phyloP scores from a whole-genome alignment of 2,797 vertebrate genomes.

The Falco berigora region DNA sequence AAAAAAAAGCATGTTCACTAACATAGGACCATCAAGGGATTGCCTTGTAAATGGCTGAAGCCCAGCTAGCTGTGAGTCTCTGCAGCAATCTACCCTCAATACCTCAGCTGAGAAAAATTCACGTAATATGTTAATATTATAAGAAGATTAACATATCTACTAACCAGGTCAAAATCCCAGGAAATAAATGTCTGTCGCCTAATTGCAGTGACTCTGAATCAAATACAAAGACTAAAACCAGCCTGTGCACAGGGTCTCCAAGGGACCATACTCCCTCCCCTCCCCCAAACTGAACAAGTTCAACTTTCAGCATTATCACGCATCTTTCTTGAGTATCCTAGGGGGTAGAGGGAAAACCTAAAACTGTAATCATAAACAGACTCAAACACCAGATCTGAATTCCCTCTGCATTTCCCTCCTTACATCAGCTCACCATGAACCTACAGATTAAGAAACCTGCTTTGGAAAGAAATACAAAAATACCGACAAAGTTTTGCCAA shows the following conservation, averaged over 20 bases:
- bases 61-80: neutral
- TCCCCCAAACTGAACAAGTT: neutral
- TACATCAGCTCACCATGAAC: neutral
- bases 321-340: neutral
- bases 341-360: fast-evolving
- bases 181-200: neutral
- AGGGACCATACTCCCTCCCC: neutral
- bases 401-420: neutral
- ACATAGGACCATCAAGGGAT: neutral
- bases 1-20: neutral
- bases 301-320: fast-evolving
- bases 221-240: neutral
- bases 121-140: neutral
- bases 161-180: neutral
- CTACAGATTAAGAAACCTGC: neutral
- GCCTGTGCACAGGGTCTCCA: fast-evolving
- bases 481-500: neutral
- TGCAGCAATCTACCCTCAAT: neutral
- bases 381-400: neutral
- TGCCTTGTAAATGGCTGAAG: neutral
- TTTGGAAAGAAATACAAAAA: neutral
- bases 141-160: neutral
- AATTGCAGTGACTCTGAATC: neutral
- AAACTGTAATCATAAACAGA: neutral
- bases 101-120: neutral